A percentile compares a stretch with the other conserved stretches of the same genome.
Conservation (phyloP, 1,140 invertebrate genomes). For the Pararge aegeria region DNA sequence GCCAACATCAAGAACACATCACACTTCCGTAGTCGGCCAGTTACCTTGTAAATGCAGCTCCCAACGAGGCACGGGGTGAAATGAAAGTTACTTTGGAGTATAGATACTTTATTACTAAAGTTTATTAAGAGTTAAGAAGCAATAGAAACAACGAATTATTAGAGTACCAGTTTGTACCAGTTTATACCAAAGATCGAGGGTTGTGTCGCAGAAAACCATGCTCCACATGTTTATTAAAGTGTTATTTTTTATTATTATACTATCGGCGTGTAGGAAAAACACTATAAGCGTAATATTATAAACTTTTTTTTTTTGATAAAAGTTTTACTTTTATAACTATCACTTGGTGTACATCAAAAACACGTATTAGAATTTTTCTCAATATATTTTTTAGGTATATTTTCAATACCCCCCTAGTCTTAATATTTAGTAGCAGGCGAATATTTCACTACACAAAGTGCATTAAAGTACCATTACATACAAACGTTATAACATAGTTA, state of each 20-base stretch:
- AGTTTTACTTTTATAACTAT: slow-evolving; percentile 46
- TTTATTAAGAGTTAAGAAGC: slow-evolving; percentile 68
- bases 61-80: slow-evolving; percentile 69
- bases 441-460: slow-evolving; percentile 66
- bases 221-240: slow-evolving; percentile 46
- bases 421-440: slow-evolving; percentile 56
- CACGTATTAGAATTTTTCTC: slow-evolving; percentile 40
- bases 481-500: slow-evolving; percentile 41
- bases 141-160: slow-evolving; percentile 48
- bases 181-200: slow-evolving; percentile 42
- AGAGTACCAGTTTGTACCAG: slow-evolving; percentile 50
- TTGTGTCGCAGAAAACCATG: slow-evolving; percentile 50
- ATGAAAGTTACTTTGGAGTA: slow-evolving; percentile 79
- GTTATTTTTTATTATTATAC: slow-evolving; percentile 29
- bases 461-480: slow-evolving; percentile 40
- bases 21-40: slow-evolving; percentile 40
- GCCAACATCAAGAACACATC: slow-evolving; percentile 51
- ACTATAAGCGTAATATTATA: slow-evolving; percentile 60
- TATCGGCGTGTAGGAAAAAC: slow-evolving; percentile 51
- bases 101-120: slow-evolving; percentile 77
- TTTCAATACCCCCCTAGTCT: slow-evolving; percentile 32
- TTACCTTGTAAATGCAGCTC: slow-evolving; percentile 72
- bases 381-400: slow-evolving; percentile 40
- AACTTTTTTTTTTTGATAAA: slow-evolving; percentile 41
- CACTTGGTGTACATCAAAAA: slow-evolving; percentile 62